phyloP scores from a whole-genome alignment of 1,140 invertebrate species.

The Sarcophaga bullata region DNA sequence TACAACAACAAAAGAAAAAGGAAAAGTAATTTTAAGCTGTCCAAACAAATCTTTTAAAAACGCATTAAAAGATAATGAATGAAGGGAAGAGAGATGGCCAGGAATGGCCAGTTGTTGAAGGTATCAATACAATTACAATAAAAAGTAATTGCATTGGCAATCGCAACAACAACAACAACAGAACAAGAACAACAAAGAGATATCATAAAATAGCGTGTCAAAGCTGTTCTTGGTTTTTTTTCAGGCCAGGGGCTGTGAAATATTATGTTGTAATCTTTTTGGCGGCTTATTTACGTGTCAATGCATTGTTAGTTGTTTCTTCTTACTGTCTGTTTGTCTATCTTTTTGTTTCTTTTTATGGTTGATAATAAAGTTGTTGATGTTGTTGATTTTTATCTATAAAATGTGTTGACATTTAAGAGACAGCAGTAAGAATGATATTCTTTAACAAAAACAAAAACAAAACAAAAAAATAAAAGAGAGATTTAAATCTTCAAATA shows the following conservation, averaged over 20 bases:
- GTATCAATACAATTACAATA: background rate
- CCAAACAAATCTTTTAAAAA: slow-evolving; percentile 16
- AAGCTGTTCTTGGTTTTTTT: background rate
- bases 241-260: background rate
- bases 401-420: background rate
- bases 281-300: background rate
- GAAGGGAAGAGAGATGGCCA: background rate
- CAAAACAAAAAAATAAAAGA: background rate
- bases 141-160: slow-evolving; percentile 1
- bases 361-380: background rate
- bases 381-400: background rate
- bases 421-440: no score
- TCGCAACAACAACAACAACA: background rate
- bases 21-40: background rate
- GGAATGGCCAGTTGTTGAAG: background rate
- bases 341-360: no score
- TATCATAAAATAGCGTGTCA: background rate
- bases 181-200: no score
- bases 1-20: background rate
- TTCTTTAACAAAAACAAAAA: background rate
- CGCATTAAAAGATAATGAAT: background rate
- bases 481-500: background rate
- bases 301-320: background rate
- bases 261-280: background rate
- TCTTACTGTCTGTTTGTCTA: no score